Evolutionary conservation across 2,888 invertebrate genomes (phyloP).

Genomic region (Nymphalis polychloros): DNA sequence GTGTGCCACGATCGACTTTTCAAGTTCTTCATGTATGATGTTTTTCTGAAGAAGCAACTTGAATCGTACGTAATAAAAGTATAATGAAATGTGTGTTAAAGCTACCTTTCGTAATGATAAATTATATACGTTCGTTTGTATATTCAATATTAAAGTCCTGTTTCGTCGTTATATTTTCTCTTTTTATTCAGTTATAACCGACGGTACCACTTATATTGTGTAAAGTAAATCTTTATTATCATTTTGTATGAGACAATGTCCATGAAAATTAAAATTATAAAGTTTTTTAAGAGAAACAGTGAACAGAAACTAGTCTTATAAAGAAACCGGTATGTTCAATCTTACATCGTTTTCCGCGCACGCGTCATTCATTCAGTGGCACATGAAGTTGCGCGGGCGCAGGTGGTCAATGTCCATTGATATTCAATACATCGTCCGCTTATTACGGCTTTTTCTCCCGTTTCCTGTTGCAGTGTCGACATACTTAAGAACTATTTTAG

Average conservation of each 20-base stretch:
- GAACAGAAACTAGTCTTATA: constrained; percentile 18
- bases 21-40: constrained; percentile 34
- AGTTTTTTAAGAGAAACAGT: constrained; percentile 20
- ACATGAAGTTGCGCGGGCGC: constrained; percentile 46
- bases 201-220: background rate
- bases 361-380: constrained; percentile 41
- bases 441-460: constrained; percentile 47
- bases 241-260: background rate
- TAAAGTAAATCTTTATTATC: background rate
- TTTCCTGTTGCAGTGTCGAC: constrained; percentile 46
- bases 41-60: constrained; percentile 30
- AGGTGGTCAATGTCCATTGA: constrained; percentile 46
- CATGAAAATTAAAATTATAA: background rate
- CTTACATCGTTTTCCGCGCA: constrained; percentile 42
- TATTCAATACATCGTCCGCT: constrained; percentile 48
- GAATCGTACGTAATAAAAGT: constrained; percentile 32
- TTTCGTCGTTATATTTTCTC: constrained; percentile 12
- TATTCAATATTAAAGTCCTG: background rate
- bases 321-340: constrained; percentile 30
- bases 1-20: constrained; percentile 27
- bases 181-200: constrained; percentile 2
- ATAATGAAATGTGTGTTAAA: constrained; percentile 28
- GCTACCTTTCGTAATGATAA: constrained; percentile 12
- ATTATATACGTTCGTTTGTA: constrained; percentile 30
- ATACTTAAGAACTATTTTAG: constrained; percentile 44